Base-by-base conservation (phyloP, 2,113 vertebrate species). In the Dunckerocampus dactyliophorus region DNA sequence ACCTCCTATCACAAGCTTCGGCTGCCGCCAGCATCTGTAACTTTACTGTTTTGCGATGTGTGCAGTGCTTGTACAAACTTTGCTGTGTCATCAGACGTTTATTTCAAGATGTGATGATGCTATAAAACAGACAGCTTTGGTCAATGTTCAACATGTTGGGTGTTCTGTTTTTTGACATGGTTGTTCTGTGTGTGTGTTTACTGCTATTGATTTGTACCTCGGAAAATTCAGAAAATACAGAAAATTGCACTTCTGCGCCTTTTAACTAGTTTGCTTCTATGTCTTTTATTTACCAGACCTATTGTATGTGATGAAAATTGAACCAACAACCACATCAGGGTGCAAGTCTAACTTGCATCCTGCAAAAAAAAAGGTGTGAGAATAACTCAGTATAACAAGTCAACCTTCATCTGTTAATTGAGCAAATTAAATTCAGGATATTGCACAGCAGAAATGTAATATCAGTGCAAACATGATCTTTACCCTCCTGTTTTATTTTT, bases 401-500 rank as follows among this genome's bases (percentile, higher is more conserved):
- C 24, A 28, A 28, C 2, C 5, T 5, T 34, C 31, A 13, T 42
- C 39, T 13, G 39, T n/a, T 56, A 10, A 11, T 39, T 21, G 54
- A 42, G 12, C 54, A 56, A 42, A 42, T 56, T 20, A 21, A 37
- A 42, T 12, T 42, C 34, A 20, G 31, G 34, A 39, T 39, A 39
- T 55, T 55, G 34, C 19, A 39, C 1, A 55, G 17, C 17, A 55
- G 4, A 13, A 20, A 39, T 39, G 19, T 19, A 10, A 14, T 28
- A 59, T 16, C 14, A 51, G 47, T 62, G 24, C 8, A 37, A 47
- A 22, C 17, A 19, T 69, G 22, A 82, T 65, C 46, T 57, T 43
- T 45, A 17, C 59, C 21, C 37, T 68, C 16, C 5, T 28, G 24
- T 28, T 72, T 19, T 53, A 3, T 63, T 28, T 28, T 28, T 68